Conservation (phyloP, 2,888 invertebrate genomes). For the Nysson spinosus region DNA sequence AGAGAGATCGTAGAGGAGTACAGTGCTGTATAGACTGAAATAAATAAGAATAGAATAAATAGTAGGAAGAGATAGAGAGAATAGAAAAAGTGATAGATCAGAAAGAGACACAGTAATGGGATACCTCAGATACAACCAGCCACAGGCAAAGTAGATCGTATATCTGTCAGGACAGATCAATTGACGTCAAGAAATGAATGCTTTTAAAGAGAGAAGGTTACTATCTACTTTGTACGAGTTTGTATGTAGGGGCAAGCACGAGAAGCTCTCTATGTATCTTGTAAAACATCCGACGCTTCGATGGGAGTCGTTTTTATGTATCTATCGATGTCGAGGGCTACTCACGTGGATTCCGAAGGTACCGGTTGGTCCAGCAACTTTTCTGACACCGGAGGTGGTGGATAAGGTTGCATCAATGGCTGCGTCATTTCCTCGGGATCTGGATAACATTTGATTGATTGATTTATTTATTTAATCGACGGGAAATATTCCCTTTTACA, state of each 20-base stretch:
- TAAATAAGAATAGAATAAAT: conserved; percentile 7
- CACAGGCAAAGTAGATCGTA: conserved; percentile 88
- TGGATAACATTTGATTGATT: conserved; percentile 42
- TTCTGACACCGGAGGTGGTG: conserved; percentile 83
- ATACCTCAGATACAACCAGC: conserved; percentile 91
- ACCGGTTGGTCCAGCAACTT: conserved; percentile 85
- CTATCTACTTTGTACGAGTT: conserved; percentile 33
- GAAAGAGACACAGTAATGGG: conserved; percentile 52
- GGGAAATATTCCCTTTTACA: no score
- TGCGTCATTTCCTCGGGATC: conserved; percentile 70
- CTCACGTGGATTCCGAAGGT: conserved; percentile 90
- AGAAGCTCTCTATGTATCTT: conserved; percentile 47
- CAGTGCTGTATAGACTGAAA: conserved; percentile 6
- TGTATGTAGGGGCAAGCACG: conserved; percentile 49
- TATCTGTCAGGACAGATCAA: conserved; percentile 63
- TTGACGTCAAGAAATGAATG: conserved; percentile 51
- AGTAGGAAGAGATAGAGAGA: conserved; percentile 22
- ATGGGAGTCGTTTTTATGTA: neutral
- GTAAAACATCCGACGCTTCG: conserved; percentile 4
- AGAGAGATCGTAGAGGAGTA: no score
- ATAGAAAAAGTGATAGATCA: conserved; percentile 49
- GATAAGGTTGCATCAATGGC: conserved; percentile 82
- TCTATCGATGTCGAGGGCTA: conserved; percentile 57
- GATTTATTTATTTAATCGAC: no score
- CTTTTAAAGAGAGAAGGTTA: conserved; percentile 33